Evolutionary conservation across 2,797 vertebrate species (phyloP), one percentile per base, ranked within the genome.

Genomic region (Gallinago stenura): DNA sequence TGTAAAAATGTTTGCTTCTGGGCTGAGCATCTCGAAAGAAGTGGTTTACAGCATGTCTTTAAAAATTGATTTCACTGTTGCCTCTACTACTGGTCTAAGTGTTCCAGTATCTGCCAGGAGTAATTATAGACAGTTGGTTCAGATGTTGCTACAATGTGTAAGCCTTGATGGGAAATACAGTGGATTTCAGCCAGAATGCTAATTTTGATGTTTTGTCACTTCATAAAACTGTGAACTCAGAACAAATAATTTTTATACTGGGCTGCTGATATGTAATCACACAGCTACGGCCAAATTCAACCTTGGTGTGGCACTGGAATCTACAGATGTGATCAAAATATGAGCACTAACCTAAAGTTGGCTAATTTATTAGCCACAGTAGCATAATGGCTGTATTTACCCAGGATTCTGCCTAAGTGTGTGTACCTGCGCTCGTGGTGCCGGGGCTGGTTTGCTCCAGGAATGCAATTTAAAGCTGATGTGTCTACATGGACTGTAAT

Each of bases 101-200:
- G 96, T 89, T 97, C 71, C 30, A 77, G 62, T 87, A 82, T 97
- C 95, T 98, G 97, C 96, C 95, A 97, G 92, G 60, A 96, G 79
- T 97, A 96, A 97, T 98, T 97, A 96, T 96, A 93, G 95, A 73
- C 90, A 76, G 73, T 97, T 95, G 89, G 90, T 96, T 97, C 94
- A 95, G 96, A 90, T 95, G 87, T 96, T 97, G 87, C 95, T 96
- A 95, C 93, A 94, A 95, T 95, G 95, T 95, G 94, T 97, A 93
- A 97, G 93, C 89, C 85, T 98, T 98, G 95, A 98, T 98, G 97
- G 96, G 97, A 98, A 98, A 96, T 89, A 89, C 83, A 64, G n/a
- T 97, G 97, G 97, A 95, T 97, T 95, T 95, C 39, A 53, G 95
- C 97, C 98, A 98, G 45, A 95, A 94, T 97, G 95, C 84, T 96